These are phyloP conservation scores for Theocolax elegans DNA, from an alignment of 1,140 invertebrate genomes.

Conservation along the genomic window DNA sequence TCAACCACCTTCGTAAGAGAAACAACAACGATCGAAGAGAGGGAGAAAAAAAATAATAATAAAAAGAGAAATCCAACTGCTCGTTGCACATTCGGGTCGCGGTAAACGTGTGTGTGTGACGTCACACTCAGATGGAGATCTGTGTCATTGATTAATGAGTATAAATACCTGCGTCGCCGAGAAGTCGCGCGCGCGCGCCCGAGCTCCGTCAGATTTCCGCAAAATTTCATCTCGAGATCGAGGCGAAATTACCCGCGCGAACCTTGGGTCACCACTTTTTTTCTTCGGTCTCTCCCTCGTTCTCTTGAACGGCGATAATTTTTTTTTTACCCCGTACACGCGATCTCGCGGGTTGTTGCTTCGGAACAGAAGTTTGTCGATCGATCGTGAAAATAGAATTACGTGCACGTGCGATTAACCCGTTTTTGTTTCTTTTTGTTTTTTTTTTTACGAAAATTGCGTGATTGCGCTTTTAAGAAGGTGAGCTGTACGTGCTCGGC, in stretches of 20 bases:
- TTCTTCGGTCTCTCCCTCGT: too few relatives aligned
- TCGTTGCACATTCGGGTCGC: slow-evolving; percentile 30
- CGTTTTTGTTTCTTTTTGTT: not conserved
- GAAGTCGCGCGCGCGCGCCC: too few relatives aligned
- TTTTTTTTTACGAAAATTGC: not conserved
- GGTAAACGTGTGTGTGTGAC: slow-evolving; percentile 10
- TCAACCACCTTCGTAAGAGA: too few relatives aligned
- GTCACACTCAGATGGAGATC: slow-evolving; percentile 40
- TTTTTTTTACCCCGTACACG: too few relatives aligned
- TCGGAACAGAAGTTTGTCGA: too few relatives aligned
- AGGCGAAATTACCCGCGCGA: not conserved
- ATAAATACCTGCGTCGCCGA: slow-evolving; percentile 27
- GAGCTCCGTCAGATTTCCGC: slow-evolving; percentile 24
- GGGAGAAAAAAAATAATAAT: not conserved
- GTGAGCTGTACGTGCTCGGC: too few relatives aligned
- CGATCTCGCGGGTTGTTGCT: too few relatives aligned
- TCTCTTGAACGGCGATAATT: too few relatives aligned
- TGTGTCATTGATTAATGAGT: slow-evolving; percentile 43
- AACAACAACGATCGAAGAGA: too few relatives aligned
- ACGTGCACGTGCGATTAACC: too few relatives aligned
- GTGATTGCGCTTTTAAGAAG: too few relatives aligned
- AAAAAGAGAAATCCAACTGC: slow-evolving; percentile 28
- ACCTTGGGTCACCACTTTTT: not conserved
- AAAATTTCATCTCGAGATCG: slow-evolving; percentile 22
- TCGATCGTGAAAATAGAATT: too few relatives aligned